Percentiles rank a stretch among this genome's conserved stretches.
phyloP scores from a whole-genome alignment of 1,140 invertebrate species.

The Platyura marginata region DNA sequence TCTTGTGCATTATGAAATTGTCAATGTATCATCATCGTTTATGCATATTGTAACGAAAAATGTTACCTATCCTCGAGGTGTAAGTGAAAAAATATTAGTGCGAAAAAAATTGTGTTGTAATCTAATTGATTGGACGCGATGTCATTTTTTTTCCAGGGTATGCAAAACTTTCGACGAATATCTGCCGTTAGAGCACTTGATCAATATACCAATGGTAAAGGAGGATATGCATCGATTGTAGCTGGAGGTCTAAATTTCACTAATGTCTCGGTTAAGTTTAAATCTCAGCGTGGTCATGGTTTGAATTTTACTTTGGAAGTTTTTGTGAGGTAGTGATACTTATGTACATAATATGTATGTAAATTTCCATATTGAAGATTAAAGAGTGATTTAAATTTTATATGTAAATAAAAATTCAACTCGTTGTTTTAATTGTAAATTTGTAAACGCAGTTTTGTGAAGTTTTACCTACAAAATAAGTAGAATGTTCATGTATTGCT shows the following conservation, averaged over 20 bases:
- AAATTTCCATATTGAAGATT: no score
- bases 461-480: no score
- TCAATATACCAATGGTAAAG: slow-evolving; percentile 25
- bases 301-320: slow-evolving; percentile 24
- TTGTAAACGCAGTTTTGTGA: no score
- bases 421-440: no score
- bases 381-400: no score
- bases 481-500: no score
- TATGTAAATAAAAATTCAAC: no score
- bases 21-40: slow-evolving; percentile 12
- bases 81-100: no score
- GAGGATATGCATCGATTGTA: slow-evolving; percentile 17
- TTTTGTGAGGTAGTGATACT: slow-evolving; percentile 21
- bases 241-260: slow-evolving; percentile 24
- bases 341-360: no score
- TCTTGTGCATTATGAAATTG: slow-evolving; percentile 5
- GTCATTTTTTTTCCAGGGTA: no score
- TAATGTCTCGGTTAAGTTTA: slow-evolving; percentile 21
- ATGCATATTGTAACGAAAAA: slow-evolving; percentile 12
- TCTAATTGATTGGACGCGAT: no score
- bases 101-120: no score
- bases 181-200: slow-evolving; percentile 21
- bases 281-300: slow-evolving; percentile 22
- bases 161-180: slow-evolving; percentile 16
- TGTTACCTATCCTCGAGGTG: slow-evolving; percentile 15